Evolutionary conservation across 2,888 invertebrate species (phyloP), one percentile per base, ranked within the genome.

Genomic region (Leuctra nigra): DNA sequence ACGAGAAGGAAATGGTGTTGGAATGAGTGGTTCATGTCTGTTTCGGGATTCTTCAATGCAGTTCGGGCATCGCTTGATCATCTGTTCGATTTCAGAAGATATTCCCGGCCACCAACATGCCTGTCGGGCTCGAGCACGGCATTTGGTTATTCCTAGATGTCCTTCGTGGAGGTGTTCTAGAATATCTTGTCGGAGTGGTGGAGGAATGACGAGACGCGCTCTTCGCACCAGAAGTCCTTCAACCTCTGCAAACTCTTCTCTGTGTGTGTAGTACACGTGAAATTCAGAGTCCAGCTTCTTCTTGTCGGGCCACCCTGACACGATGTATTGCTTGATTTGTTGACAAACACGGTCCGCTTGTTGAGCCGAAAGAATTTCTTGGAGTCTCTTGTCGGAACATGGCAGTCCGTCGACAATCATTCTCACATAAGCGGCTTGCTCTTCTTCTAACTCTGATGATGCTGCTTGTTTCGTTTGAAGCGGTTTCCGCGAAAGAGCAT

Each of bases 61-160:
- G 7, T 57, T 46, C 2, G 56, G 57, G 36, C 63, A 63, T 38
- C 50, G 38, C n/a, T 57, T 44, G 11, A 63, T 55, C 4, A 61
- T 13, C 23, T 62, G 58, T 18, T 57, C 54, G 14, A 64, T 24
- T 18, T 63, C 59, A 1, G 41, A 20, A 7, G 55, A 56, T 23
- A 63, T 23, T 0, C 63, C 63, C 1, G 58, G 29, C 64, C 64
- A 66, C 63, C 63, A 65, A n/a, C 65, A 61, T 6, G 61, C 61
- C 18, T 61, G 62, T 47, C 61, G 61, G 4, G 64, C 65, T 22
- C 62, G 24, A 7, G 41, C 52, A 13, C 62, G 36, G 48, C 63
- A 64, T 41, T 63, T 65, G 6, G 53, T 62, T 23, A 66, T 61
- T 0, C 65, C 66, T 1, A 63, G 57, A 54, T 67, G 67, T 1